phyloP scores from a whole-genome alignment of 2,797 vertebrate genomes.

The Agapornis canus region DNA sequence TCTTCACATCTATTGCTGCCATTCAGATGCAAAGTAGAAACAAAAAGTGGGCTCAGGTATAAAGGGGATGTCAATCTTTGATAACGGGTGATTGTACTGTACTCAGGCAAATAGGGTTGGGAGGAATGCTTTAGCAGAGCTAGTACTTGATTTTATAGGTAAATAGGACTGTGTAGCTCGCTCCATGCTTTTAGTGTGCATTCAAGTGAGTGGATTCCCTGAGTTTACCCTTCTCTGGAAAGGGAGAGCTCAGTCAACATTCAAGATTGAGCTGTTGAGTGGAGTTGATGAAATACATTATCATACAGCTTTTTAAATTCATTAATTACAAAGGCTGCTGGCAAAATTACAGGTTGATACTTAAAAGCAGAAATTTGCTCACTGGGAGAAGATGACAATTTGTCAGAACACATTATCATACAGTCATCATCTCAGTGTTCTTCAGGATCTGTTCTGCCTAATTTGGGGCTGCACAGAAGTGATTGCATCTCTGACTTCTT shows the following conservation, averaged over 20 bases:
- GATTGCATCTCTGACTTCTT: neutral
- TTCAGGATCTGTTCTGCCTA: neutral
- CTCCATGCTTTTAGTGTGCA: neutral
- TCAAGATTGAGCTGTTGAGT: neutral
- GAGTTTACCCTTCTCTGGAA: neutral
- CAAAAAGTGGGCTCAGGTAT: constrained; percentile 95
- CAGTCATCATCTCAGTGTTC: neutral
- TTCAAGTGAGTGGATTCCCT: neutral
- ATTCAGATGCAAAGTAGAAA: constrained; percentile 95
- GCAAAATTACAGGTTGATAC: neutral
- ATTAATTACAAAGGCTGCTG: neutral
- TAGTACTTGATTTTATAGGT: neutral
- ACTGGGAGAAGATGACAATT: neutral
- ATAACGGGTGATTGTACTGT: neutral
- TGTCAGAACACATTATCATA: neutral
- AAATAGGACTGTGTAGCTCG: neutral
- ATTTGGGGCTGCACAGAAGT: neutral
- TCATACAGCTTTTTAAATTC: neutral
- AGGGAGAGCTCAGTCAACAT: neutral
- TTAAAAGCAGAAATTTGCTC: neutral
- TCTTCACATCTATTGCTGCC: constrained; percentile 88
- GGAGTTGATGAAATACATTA: neutral
- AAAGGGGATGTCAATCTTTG: neutral
- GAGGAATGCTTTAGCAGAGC: neutral
- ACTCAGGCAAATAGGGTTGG: neutral